A percentile compares a stretch with the other conserved stretches of the same genome.
These are phyloP conservation scores for Ichneumoninae sp. DNA, from an alignment of 2,888 invertebrate species.

Conservation along the genomic window DNA sequence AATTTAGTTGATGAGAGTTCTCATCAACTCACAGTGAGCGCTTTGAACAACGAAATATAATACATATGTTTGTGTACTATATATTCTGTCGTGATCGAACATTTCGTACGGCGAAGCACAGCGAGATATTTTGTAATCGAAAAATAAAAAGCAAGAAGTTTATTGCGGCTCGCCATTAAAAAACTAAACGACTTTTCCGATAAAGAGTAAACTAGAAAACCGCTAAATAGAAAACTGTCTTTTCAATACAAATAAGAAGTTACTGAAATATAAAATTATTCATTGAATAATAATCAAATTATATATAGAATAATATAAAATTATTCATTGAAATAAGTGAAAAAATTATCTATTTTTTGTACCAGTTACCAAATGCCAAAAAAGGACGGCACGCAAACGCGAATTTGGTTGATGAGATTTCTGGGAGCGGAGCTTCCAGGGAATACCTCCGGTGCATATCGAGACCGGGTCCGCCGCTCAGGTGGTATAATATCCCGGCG, in stretches of 20 bases:
- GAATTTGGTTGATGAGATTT: constrained; percentile 67
- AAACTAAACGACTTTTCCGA: background rate
- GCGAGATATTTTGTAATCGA: background rate
- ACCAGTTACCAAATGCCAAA: constrained; percentile 17
- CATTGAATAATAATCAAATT: no score
- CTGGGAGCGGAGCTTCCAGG: constrained; percentile 25
- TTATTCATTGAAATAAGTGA: background rate
- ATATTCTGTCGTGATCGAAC: background rate
- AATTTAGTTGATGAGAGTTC: constrained; percentile 66
- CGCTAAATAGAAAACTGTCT: background rate
- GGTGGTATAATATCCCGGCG: constrained; percentile 58
- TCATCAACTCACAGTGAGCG: background rate
- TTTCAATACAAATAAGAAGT: constrained; percentile 6
- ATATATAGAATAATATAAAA: no score
- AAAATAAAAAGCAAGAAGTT: background rate
- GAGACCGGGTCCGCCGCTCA: constrained; percentile 26
- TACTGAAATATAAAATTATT: background rate
- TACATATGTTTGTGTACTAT: background rate
- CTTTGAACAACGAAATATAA: constrained; percentile 9
- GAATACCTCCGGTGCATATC: constrained; percentile 31
- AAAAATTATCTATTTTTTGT: constrained; percentile 1
- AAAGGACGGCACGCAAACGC: constrained; percentile 32
- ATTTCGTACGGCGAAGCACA: background rate
- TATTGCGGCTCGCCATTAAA: background rate
- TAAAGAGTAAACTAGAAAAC: background rate